Conservation (phyloP, 1,140 invertebrate species). For the Batillaria attramentaria region DNA sequence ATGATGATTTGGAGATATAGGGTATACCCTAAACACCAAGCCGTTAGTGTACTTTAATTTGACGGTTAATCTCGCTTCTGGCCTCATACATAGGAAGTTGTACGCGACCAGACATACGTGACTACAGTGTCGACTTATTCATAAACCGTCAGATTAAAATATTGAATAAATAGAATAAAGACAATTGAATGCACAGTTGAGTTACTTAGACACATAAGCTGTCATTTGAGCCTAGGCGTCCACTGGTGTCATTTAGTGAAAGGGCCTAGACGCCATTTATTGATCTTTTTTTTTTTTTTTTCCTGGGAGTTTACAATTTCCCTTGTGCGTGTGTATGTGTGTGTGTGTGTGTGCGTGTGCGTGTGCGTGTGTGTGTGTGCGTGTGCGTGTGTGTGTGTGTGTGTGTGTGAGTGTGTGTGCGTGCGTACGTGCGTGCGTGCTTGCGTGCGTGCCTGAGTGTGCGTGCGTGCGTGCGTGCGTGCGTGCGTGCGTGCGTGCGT, state of each 20-base stretch:
- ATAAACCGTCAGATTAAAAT: too few relatives aligned
- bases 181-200: neutral
- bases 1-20: too few relatives aligned
- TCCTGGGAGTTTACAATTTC: neutral
- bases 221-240: neutral
- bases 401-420: neutral
- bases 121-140: neutral
- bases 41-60: too few relatives aligned
- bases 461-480: conserved; percentile 3
- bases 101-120: neutral
- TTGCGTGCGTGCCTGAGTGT: neutral
- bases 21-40: too few relatives aligned
- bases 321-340: conserved; percentile 5
- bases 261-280: neutral
- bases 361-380: neutral
- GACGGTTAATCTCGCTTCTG: too few relatives aligned
- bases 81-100: too few relatives aligned
- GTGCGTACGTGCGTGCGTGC: neutral
- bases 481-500: neutral
- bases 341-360: conserved; percentile 11
- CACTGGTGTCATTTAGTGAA: neutral
- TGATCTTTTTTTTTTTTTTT: neutral
- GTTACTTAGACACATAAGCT: neutral
- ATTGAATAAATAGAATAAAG: too few relatives aligned
- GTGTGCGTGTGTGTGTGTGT: neutral